phyloP scores from a whole-genome alignment of 2,888 invertebrate genomes.

The Adelphocoris suturalis region DNA sequence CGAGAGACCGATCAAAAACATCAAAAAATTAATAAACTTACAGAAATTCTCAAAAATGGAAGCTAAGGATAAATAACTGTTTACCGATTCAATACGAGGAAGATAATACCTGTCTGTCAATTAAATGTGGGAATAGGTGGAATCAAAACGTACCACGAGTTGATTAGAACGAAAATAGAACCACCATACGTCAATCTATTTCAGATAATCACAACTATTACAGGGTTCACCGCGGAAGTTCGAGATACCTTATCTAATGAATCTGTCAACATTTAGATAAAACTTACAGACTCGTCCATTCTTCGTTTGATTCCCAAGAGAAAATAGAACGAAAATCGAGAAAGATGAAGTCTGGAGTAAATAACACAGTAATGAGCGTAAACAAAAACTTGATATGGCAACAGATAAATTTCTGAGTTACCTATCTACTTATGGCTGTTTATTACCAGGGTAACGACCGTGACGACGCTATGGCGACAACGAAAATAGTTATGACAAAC shows the following conservation, averaged over 20 bases:
- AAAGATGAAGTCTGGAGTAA: background rate
- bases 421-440: background rate
- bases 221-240: background rate
- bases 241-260: background rate
- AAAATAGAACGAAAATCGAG: background rate
- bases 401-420: background rate
- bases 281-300: conserved; percentile 39
- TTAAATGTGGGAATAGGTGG: too few relatives aligned
- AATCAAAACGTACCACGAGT: background rate
- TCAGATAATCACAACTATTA: too few relatives aligned
- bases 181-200: too few relatives aligned
- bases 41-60: too few relatives aligned
- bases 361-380: background rate
- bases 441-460: background rate
- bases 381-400: background rate
- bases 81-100: too few relatives aligned
- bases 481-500: background rate
- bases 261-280: conserved; percentile 18
- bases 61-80: too few relatives aligned
- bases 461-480: background rate
- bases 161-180: background rate
- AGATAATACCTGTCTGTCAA: too few relatives aligned
- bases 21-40: too few relatives aligned
- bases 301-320: background rate
- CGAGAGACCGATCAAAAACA: too few relatives aligned